Conservation (phyloP, 2,113 vertebrate species). For the Paramisgurnus dabryanus region DNA sequence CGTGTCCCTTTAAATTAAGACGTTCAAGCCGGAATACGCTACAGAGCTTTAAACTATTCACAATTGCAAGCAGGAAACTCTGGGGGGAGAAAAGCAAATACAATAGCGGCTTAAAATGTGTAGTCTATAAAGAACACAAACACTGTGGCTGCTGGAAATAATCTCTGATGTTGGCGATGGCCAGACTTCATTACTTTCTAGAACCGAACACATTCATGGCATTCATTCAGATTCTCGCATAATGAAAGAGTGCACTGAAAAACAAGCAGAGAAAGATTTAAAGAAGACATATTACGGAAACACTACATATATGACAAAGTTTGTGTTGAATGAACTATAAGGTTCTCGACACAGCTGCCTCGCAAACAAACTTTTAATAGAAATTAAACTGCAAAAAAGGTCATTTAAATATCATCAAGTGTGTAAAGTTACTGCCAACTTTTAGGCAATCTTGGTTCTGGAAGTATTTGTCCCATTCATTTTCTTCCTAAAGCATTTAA, state of each 20-base stretch:
- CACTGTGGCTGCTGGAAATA: conserved; percentile 56
- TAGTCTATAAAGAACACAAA: conserved; percentile 61
- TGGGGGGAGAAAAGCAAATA: conserved; percentile 49
- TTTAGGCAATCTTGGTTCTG: no score
- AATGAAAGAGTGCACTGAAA: conserved; percentile 9
- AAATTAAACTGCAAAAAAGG: background rate
- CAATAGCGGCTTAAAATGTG: conserved; percentile 48
- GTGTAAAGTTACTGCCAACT: no score
- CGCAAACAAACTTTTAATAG: background rate
- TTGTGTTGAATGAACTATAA: no score
- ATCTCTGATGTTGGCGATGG: conserved; percentile 58
- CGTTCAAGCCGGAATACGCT: conserved; percentile 2
- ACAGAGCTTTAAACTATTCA: conserved; percentile 31
- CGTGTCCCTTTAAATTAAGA: conserved; percentile 5
- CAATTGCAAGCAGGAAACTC: conserved; percentile 45
- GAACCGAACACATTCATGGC: conserved; percentile 47
- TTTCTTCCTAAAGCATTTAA: no score
- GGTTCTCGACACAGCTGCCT: no score
- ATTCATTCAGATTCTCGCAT: conserved; percentile 47
- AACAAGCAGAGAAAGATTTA: background rate
- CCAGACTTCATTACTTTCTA: conserved; percentile 3
- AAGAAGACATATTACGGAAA: no score
- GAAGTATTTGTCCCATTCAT: no score
- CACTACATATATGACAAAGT: no score
- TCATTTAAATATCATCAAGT: background rate